phyloP scores from a whole-genome alignment of 2,113 vertebrate species.

The Paedocypris sp. region DNA sequence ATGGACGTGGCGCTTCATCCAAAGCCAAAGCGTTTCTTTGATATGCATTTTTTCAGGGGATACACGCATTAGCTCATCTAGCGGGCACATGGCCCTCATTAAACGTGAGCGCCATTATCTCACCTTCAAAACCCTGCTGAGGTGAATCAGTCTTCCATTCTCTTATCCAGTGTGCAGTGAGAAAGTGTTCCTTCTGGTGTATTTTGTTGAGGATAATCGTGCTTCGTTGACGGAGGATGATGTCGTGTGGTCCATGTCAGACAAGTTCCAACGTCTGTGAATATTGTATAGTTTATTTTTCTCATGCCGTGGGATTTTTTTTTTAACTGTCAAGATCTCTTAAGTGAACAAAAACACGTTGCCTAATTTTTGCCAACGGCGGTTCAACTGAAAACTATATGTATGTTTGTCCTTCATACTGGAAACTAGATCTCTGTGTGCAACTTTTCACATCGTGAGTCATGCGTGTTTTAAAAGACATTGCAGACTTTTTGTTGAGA shows the following conservation, averaged over 20 bases:
- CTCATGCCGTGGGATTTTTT: not conserved
- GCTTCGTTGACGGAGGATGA: not conserved
- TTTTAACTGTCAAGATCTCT: too few species aligned
- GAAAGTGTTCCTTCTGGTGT: not conserved
- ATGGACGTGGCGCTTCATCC: constrained; percentile 48
- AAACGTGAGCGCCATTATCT: constrained; percentile 36
- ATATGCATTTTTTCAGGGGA: constrained; percentile 32
- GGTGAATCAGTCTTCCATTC: constrained; percentile 31
- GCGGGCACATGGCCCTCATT: constrained; percentile 47
- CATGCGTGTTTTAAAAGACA: not conserved
- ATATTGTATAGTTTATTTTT: too few species aligned
- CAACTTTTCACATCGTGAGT: not conserved
- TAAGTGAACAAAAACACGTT: too few species aligned
- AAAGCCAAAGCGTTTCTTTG: constrained; percentile 53
- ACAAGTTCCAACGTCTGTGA: not conserved
- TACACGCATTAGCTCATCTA: constrained; percentile 45
- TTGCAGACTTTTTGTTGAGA: not conserved
- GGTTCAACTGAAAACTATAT: constrained; percentile 1
- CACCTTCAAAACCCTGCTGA: constrained; percentile 36
- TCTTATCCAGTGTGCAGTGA: constrained; percentile 39
- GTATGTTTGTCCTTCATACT: constrained; percentile 13
- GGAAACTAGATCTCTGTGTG: not conserved
- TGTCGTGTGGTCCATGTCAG: not conserved
- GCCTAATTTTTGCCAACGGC: not conserved
- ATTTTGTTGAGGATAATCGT: too few species aligned